A percentile compares a stretch with the other conserved stretches of the same genome.
These are phyloP conservation scores for Ceuthmochares aereus DNA, from an alignment of 2,113 vertebrate species.

Conservation along the genomic window DNA sequence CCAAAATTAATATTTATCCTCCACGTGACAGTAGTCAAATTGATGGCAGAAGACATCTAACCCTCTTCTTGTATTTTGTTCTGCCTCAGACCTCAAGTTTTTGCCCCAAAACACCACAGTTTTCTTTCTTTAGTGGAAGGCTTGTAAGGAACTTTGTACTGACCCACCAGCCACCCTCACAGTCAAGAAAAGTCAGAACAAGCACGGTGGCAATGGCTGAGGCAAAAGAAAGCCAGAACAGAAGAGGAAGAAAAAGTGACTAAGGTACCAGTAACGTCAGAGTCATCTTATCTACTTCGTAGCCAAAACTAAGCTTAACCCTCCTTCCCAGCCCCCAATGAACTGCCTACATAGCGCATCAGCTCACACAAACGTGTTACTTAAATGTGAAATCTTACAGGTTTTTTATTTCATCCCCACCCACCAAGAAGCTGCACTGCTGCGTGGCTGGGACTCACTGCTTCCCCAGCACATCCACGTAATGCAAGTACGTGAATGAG, in stretches of 20 bases:
- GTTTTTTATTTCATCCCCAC: background rate
- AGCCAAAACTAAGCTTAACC: background rate
- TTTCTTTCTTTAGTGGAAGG: background rate
- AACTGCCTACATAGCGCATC: background rate
- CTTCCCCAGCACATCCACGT: background rate
- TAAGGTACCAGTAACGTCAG: background rate
- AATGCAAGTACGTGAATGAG: background rate
- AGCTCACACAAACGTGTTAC: rapidly evolving
- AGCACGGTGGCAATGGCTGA: background rate
- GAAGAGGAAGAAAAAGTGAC: background rate
- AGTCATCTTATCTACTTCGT: background rate
- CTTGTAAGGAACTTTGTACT: background rate
- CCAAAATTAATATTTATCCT: background rate
- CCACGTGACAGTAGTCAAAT: background rate
- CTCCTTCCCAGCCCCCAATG: background rate
- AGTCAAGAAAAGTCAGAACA: background rate
- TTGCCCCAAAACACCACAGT: background rate
- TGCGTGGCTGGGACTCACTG: background rate
- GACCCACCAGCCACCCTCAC: background rate
- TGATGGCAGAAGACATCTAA: background rate
- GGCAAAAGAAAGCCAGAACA: background rate
- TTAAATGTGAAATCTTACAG: background rate
- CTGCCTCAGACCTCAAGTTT: background rate
- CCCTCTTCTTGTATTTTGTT: background rate
- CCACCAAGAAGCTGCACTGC: rapidly evolving